Percentiles rank a stretch among this genome's conserved stretches.
Conservation (phyloP, 2,888 invertebrate species). For the Kuschelorhynchus macadamiae region DNA sequence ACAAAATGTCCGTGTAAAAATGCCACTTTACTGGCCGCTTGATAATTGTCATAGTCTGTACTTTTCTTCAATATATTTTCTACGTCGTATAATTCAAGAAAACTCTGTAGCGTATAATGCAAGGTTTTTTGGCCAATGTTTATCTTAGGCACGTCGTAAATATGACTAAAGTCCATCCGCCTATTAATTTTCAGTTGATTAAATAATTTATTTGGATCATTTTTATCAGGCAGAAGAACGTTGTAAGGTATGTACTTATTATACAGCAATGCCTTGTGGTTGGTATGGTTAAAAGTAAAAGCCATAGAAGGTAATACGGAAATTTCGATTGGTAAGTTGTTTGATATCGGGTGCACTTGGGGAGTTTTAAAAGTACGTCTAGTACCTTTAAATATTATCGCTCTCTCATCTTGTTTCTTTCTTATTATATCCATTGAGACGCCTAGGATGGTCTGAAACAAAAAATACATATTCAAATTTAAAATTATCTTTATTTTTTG, state of each 20-base stretch:
- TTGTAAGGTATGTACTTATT: slow-evolving; percentile 58
- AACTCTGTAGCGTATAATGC: slow-evolving; percentile 66
- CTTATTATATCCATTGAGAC: slow-evolving; percentile 71
- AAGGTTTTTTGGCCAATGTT: slow-evolving; percentile 64
- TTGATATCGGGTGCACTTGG: slow-evolving; percentile 62
- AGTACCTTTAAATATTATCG: slow-evolving; percentile 80
- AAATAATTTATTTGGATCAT: slow-evolving; percentile 29
- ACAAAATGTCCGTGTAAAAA: slow-evolving; percentile 66
- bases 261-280: slow-evolving; percentile 60
- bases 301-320: slow-evolving; percentile 67
- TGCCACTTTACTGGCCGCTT: slow-evolving; percentile 67
- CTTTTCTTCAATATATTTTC: slow-evolving; percentile 65
- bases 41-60: slow-evolving; percentile 64
- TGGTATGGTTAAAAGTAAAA: slow-evolving; percentile 65
- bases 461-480: not conserved
- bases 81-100: slow-evolving; percentile 66
- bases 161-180: slow-evolving; percentile 52
- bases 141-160: slow-evolving; percentile 55
- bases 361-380: slow-evolving; percentile 81
- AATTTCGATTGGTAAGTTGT: slow-evolving; percentile 66
- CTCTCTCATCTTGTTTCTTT: slow-evolving; percentile 70
- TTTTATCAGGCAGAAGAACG: slow-evolving; percentile 57
- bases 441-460: slow-evolving; percentile 71
- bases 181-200: slow-evolving; percentile 38
- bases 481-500: too few species aligned